Conservation (phyloP, 2,113 vertebrate genomes). For the Chaetops frenatus region DNA sequence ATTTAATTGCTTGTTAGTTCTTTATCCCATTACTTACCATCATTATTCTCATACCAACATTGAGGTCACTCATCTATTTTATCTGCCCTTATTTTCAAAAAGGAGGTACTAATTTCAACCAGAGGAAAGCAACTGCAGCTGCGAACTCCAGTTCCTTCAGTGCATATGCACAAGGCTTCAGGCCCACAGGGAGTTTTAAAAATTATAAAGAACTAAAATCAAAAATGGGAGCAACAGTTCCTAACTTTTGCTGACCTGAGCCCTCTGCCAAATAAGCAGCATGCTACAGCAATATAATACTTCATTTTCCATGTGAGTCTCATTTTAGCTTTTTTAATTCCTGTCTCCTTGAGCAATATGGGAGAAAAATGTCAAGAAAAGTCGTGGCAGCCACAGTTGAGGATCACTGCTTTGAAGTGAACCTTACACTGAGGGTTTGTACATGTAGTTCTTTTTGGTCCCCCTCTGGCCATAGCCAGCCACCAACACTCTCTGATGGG, state of each 20-base stretch:
- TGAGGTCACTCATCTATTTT: not conserved
- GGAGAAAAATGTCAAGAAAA: not conserved
- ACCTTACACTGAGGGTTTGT: not conserved
- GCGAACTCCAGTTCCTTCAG: not conserved
- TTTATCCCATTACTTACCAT: not conserved
- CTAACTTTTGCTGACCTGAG: not conserved
- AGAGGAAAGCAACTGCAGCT: not conserved
- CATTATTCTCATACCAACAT: not conserved
- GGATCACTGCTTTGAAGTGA: not conserved
- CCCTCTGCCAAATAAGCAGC: not conserved
- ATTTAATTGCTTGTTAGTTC: not conserved
- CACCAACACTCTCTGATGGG: not conserved
- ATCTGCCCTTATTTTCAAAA: not conserved
- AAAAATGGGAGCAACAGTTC: not conserved
- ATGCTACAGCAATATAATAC: not conserved
- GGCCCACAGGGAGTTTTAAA: not conserved
- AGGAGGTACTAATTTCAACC: not conserved
- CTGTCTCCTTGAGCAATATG: not conserved
- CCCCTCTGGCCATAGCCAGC: not conserved
- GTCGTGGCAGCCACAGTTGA: not conserved
- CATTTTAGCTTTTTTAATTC: not conserved
- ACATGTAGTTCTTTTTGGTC: not conserved
- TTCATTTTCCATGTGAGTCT: not conserved
- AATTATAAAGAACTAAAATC: not conserved
- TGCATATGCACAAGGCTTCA: not conserved